Evolutionary conservation across 2,797 vertebrate genomes (phyloP), one percentile per base, ranked within the genome.

Genomic region (Hydrophis major): DNA sequence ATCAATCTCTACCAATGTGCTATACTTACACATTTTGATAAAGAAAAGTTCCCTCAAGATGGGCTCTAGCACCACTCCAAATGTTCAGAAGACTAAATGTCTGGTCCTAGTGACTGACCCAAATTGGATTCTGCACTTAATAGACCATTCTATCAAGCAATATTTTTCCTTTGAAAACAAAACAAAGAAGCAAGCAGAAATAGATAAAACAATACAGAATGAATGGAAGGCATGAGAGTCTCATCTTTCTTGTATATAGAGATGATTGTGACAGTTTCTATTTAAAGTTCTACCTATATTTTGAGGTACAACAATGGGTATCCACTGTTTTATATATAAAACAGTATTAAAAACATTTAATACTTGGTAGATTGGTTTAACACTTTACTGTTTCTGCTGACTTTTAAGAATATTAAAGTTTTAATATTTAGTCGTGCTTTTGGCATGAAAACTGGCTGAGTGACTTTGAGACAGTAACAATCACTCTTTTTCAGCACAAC

Each of bases 341-440:
- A 87, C 8, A 55, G 53, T 55, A 11, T 55, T 92, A 94, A 93
- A 92, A 56, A 92, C 28, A 74, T 53, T 90, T 93, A 90, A 56
- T 92, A 89, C 16, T 94, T 94, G 4, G 16, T 92, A 89, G 1
- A 37, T 6, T 92, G 92, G 94, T 92, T 93, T 95, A 91, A 95
- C 14, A 37, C 27, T 95, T 27, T 87, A 93, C 22, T 89, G n/a
- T 95, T 96, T 95, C 88, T 93, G 83, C 88, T 94, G 27, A 16
- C 91, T 93, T 86, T 92, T 69, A 69, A 69, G 63, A 32, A 69
- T 12, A 32, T 69, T 69, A 69, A 32, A 32, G 13, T 69, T 69
- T 69, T 69, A 69, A 32, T 32, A 69, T 69, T 13, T 69, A 69
- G 13, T 69, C 63, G 4, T 69, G 13, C 63, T 32, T 69, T 69